Percentiles rank a stretch among this genome's conserved stretches.
phyloP scores from a whole-genome alignment of 2,113 vertebrate species.

The Carlito syrichta region DNA sequence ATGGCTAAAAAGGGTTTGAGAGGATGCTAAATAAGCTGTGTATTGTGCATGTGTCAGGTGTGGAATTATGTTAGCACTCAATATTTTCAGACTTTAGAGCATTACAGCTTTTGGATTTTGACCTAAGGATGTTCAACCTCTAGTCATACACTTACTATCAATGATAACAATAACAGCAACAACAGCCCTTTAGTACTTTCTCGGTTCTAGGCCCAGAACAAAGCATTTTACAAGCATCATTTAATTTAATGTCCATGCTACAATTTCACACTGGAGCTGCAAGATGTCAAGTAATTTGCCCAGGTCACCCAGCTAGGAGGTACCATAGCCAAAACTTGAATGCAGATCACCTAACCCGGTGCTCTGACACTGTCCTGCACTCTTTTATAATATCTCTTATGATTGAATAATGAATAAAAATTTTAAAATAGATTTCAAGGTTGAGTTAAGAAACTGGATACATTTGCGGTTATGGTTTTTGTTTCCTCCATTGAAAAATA shows the following conservation, averaged over 20 bases:
- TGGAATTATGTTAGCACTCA: not conserved
- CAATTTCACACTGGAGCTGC: not conserved
- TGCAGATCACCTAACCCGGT: not conserved
- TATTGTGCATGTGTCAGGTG: not conserved
- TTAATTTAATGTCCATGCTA: not conserved
- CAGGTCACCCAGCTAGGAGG: not conserved
- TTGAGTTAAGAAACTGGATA: constrained; percentile 68
- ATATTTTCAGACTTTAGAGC: not conserved
- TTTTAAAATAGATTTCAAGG: constrained; percentile 56
- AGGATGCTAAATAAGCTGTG: not conserved
- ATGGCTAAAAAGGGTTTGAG: not conserved
- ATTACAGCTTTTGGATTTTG: not conserved
- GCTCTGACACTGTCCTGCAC: not conserved
- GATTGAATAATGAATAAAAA: constrained; percentile 68
- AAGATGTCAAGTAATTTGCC: not conserved
- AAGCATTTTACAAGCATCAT: not conserved
- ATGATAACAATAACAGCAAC: not conserved
- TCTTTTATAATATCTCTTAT: constrained; percentile 6
- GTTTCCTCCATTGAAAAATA: constrained; percentile 74
- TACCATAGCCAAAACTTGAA: not conserved
- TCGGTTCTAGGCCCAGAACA: not conserved
- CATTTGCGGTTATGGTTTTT: constrained; percentile 70
- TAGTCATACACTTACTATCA: not conserved
- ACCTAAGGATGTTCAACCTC: not conserved
- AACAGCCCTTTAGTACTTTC: not conserved